Conservation (phyloP, 2,797 vertebrate species). For the Enteromius anoplus region DNA sequence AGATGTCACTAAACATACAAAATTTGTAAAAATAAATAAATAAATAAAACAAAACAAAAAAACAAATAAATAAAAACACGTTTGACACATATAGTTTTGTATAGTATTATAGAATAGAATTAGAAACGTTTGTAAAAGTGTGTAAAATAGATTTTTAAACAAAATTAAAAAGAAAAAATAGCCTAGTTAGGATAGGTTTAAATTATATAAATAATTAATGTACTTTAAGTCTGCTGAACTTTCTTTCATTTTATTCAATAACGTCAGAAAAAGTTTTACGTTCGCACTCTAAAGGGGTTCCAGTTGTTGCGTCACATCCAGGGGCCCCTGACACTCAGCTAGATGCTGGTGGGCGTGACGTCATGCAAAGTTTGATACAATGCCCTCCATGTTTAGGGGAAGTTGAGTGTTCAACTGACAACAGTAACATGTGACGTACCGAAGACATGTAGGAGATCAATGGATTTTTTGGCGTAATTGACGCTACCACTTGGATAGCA, state of each 20-base stretch:
- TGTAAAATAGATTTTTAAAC: background rate
- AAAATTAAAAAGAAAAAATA: background rate
- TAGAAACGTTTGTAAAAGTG: background rate
- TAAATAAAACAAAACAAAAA: background rate
- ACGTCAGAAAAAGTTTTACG: background rate
- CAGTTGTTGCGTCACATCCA: slow-evolving; percentile 26
- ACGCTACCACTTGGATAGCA: slow-evolving; percentile 1
- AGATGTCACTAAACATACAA: slow-evolving; percentile 40
- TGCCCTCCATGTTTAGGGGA: slow-evolving; percentile 69
- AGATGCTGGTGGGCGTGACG: slow-evolving; percentile 68
- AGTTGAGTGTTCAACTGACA: slow-evolving; percentile 13
- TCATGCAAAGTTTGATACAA: slow-evolving; percentile 66
- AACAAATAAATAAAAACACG: background rate
- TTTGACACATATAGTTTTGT: background rate
- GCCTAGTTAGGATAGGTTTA: too few species aligned
- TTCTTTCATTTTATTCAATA: background rate
- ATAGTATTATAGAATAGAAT: background rate
- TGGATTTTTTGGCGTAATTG: background rate
- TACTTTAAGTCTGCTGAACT: background rate
- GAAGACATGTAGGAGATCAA: background rate
- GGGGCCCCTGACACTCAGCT: background rate
- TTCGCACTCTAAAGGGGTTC: background rate
- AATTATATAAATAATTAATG: background rate
- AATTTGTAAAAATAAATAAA: background rate
- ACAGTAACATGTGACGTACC: slow-evolving; percentile 21